A percentile compares a stretch with the other conserved stretches of the same genome.
phyloP scores from a whole-genome alignment of 2,113 vertebrate genomes.

The Butorides virescens region DNA sequence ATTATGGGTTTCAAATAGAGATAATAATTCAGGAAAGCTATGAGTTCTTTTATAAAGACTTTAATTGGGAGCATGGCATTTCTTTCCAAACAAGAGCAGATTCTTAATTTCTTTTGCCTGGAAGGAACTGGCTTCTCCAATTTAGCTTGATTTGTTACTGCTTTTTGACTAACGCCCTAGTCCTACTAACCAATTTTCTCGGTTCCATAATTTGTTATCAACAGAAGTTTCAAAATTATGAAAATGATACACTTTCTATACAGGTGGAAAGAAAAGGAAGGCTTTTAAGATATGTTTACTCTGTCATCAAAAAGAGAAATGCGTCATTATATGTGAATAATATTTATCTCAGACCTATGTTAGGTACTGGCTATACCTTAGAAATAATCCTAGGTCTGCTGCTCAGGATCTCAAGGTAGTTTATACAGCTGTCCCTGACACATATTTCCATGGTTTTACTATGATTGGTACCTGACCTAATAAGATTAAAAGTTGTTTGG shows the following conservation, averaged over 20 bases:
- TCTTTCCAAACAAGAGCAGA: neutral
- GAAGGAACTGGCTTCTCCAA: neutral
- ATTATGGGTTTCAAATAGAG: neutral
- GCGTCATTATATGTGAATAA: neutral
- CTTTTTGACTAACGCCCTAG: neutral
- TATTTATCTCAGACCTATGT: neutral
- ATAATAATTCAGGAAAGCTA: neutral
- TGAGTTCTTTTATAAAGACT: neutral
- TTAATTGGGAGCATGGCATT: neutral
- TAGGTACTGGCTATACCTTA: neutral
- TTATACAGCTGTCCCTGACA: neutral
- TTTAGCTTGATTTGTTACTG: neutral
- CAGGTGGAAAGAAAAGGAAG: neutral
- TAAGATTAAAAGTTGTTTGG: neutral
- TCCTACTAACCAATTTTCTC: neutral
- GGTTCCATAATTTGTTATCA: neutral
- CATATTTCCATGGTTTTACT: neutral
- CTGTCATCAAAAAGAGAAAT: neutral
- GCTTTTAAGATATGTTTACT: neutral
- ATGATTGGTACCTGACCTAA: neutral
- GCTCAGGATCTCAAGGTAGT: neutral
- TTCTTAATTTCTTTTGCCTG: neutral
- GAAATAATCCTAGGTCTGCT: neutral
- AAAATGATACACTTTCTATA: neutral
- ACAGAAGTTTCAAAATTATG: neutral